Evolutionary conservation across 2,888 invertebrate genomes (phyloP).

Genomic region (Agriopis marginaria): DNA sequence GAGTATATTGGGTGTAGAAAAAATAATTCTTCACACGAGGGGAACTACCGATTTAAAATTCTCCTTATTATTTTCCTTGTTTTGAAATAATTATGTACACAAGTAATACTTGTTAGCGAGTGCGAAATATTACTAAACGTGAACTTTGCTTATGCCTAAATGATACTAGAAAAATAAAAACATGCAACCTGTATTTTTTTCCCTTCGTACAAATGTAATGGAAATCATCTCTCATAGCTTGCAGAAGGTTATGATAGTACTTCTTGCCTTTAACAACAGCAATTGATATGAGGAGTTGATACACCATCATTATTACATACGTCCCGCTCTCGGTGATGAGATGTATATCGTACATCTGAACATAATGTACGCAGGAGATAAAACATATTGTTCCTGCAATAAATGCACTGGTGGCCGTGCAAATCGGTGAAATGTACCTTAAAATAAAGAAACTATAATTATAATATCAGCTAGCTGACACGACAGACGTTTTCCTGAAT

Average conservation of each 20-base stretch:
- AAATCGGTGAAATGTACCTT: conserved; percentile 24
- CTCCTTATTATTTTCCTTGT: too few relatives aligned
- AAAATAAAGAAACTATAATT: neutral
- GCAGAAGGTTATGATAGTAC: conserved; percentile 22
- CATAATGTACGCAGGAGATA: neutral
- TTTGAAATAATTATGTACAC: too few relatives aligned
- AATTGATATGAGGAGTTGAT: conserved; percentile 26
- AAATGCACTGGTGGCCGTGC: neutral
- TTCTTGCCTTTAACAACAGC: conserved; percentile 21
- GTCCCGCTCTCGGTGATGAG: conserved; percentile 31
- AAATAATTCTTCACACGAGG: too few relatives aligned
- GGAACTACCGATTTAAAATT: too few relatives aligned
- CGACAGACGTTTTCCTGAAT: too few relatives aligned
- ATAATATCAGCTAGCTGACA: too few relatives aligned
- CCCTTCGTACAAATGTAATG: conserved; percentile 30
- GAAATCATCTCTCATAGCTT: conserved; percentile 33
- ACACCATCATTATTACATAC: conserved; percentile 32
- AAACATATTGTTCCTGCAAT: conserved; percentile 5
- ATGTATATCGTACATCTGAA: conserved; percentile 12
- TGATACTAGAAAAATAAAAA: too few relatives aligned
- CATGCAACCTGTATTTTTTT: conserved; percentile 26
- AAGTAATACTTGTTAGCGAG: too few relatives aligned
- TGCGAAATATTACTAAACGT: too few relatives aligned
- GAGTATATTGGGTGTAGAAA: too few relatives aligned
- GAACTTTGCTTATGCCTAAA: too few relatives aligned